Percentiles rank a stretch among this genome's conserved stretches.
These are phyloP conservation scores for Clarias platycephalus DNA, from an alignment of 2,797 vertebrate genomes.

Conservation along the genomic window DNA sequence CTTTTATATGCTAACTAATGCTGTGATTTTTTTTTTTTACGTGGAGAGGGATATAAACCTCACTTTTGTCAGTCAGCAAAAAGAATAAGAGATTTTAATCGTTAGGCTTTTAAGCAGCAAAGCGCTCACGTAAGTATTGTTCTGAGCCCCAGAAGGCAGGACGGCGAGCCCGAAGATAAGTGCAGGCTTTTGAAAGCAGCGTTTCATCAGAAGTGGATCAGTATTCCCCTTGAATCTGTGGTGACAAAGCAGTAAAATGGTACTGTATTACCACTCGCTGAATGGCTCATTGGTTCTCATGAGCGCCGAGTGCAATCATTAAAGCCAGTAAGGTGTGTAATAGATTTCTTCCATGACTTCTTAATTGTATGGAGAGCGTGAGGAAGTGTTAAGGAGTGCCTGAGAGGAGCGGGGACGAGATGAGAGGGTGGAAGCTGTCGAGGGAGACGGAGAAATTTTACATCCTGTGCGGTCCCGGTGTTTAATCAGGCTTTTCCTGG, in stretches of 20 bases:
- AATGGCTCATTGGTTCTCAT: conserved; percentile 76
- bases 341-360: conserved; percentile 76
- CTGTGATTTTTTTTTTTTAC: background rate
- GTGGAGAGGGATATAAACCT: conserved; percentile 8
- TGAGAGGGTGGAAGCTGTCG: background rate
- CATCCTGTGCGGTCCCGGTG: conserved; percentile 39
- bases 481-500: conserved; percentile 74
- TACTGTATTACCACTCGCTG: conserved; percentile 72
- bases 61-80: conserved; percentile 10
- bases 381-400: conserved; percentile 34
- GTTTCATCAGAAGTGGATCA: conserved; percentile 63
- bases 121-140: conserved; percentile 9
- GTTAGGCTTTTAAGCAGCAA: conserved; percentile 11
- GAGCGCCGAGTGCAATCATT: conserved; percentile 77
- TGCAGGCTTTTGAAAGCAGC: conserved; percentile 29
- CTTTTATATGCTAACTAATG: background rate
- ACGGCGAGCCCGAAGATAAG: conserved; percentile 28
- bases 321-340: conserved; percentile 83
- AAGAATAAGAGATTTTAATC: conserved; percentile 26
- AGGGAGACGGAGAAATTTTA: conserved; percentile 21
- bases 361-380: conserved; percentile 67
- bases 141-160: conserved; percentile 27
- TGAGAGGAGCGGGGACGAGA: background rate
- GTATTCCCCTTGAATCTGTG: conserved; percentile 71
- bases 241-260: conserved; percentile 64